Conservation (phyloP, 2,797 vertebrate genomes). For the Leptodactylus fallax region DNA sequence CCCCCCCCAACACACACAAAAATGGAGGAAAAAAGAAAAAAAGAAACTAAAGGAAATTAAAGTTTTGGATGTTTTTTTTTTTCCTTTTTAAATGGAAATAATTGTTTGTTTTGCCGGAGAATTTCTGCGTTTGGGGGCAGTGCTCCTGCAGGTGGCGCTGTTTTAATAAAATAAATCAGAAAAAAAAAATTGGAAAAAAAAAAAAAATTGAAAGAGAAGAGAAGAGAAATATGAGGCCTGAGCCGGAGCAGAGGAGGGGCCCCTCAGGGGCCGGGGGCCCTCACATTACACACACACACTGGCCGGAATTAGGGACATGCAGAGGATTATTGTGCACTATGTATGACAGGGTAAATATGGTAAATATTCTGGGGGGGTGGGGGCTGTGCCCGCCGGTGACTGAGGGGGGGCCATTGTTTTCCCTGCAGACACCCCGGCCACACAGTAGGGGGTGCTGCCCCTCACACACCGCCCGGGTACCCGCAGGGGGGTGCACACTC, state of each 20-base stretch:
- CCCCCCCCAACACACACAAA: neutral
- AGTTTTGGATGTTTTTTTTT: conserved; percentile 26
- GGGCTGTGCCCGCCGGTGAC: neutral
- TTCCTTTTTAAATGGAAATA: neutral
- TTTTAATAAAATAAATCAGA: conserved; percentile 47
- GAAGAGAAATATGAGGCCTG: conserved; percentile 35
- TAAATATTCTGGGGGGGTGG: neutral
- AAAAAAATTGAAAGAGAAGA: conserved; percentile 44
- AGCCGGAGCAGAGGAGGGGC: neutral
- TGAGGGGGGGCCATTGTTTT: neutral
- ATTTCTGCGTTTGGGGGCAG: conserved; percentile 16
- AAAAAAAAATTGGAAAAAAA: conserved; percentile 57
- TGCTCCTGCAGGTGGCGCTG: conserved; percentile 46
- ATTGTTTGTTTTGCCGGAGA: conserved; percentile 3
- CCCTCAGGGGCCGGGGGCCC: neutral
- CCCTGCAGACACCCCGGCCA: neutral
- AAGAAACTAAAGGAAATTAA: conserved; percentile 35
- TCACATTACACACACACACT: too few species aligned
- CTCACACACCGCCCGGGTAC: too few species aligned
- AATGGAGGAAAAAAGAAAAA: neutral
- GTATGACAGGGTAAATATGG: neutral
- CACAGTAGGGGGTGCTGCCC: neutral
- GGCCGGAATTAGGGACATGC: too few species aligned
- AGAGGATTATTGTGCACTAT: neutral
- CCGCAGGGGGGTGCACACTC: neutral